Base-by-base conservation (phyloP, 2,888 invertebrate species). In the Halictus ligatus region DNA sequence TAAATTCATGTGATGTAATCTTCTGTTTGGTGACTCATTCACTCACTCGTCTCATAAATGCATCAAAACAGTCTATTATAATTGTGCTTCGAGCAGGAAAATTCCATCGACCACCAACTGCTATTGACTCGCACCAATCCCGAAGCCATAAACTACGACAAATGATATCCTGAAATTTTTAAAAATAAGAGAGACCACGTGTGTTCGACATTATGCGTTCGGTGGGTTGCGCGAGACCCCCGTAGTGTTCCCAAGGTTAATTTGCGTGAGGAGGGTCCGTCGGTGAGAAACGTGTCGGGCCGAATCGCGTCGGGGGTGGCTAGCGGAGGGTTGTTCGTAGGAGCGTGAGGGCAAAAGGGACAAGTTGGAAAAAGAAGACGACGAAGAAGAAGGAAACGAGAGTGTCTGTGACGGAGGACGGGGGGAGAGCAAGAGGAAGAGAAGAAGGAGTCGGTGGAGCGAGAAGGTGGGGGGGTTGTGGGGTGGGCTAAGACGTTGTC, bases 401-500 rank as follows among this genome's bases (percentile, higher is more conserved):
- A 80, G 80, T 85, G 86, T 79, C 82, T 83, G 85, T 80, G 71
- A 75, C 80, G 80, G 54, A 81, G 85, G 69, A 69, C 75, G 83
- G 71, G 8, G 69, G 5, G 21, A 54, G 21, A 54, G 54, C 21
- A 21, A n/a, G 69, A 40, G 64, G 58, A 58, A n/a, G 58, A 29
- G 69, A 75, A 80, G 78, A 54, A 79, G 85, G 69, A 69, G 67
- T 18, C 67, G 67, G 35, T 21, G 21, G 40, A 40, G 67, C 35
- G 35, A 40, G 67, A 69, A 29, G 15, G 35, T 84, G 90, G 91
- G 88, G 88, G 92, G 93, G 92, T 75, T 78, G 29, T 21, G 48
- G 91, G 90, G 93, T 91, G 93, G 93, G 93, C 94, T 94, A 94
- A 94, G 95, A 94, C 94, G 94, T 93, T 93, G 93, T 93, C 93